These are phyloP conservation scores for Caenorhabditis sp. DNA, from an alignment of 2,888 invertebrate genomes.

Conservation along the genomic window DNA sequence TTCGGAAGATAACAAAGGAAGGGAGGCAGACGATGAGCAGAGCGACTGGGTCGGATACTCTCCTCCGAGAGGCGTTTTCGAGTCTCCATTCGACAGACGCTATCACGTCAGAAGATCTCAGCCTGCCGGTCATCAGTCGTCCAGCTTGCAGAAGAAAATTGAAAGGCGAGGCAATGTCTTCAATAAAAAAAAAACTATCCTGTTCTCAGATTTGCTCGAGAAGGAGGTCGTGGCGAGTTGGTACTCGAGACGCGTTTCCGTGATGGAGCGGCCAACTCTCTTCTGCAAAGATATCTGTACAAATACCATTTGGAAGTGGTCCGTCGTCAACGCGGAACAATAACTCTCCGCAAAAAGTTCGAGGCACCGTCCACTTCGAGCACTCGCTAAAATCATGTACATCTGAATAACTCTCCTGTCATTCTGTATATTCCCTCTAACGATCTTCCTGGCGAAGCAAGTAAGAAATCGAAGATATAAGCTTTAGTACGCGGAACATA, in stretches of 20 bases:
- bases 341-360: slow-evolving; percentile 55
- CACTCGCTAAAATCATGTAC: slow-evolving; percentile 9
- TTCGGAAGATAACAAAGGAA: slow-evolving; percentile 47
- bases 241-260: slow-evolving; percentile 57
- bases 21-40: slow-evolving; percentile 74
- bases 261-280: slow-evolving; percentile 56
- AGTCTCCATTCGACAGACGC: slow-evolving; percentile 39
- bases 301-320: slow-evolving; percentile 68
- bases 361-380: slow-evolving; percentile 22
- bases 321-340: slow-evolving; percentile 59
- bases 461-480: slow-evolving; percentile 5
- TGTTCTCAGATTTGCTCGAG: slow-evolving; percentile 50
- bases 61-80: slow-evolving; percentile 22
- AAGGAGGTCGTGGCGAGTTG: slow-evolving; percentile 58
- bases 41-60: slow-evolving; percentile 73
- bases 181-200: not conserved
- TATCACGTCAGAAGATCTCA: slow-evolving; percentile 36
- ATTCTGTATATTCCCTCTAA: slow-evolving; percentile 9
- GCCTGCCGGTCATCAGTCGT: slow-evolving; percentile 31
- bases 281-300: slow-evolving; percentile 65
- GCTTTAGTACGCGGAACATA: too few relatives aligned
- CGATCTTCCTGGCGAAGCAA: slow-evolving; percentile 1
- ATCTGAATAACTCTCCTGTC: not conserved
- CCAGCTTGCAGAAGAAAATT: slow-evolving; percentile 51
- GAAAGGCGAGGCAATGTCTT: slow-evolving; percentile 16